Conservation (phyloP, 92 coral and sea anemone genomes). For the Porites divaricata region DNA sequence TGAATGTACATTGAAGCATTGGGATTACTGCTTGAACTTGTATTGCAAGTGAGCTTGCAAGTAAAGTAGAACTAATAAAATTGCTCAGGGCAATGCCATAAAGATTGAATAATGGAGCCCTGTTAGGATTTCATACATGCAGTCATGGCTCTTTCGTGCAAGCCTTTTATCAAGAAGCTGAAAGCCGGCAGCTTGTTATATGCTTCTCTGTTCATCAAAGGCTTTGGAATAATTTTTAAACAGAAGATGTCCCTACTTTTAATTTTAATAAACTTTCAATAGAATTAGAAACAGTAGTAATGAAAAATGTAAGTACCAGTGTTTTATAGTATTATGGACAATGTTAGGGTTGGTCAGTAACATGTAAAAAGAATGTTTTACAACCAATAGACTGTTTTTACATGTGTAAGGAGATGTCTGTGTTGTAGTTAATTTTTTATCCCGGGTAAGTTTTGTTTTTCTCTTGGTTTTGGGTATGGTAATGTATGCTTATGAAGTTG, state of each 20-base stretch:
- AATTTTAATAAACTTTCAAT: neutral
- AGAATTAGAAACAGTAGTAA: neutral
- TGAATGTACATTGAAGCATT: neutral
- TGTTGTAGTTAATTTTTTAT: too few species aligned
- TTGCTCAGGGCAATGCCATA: neutral
- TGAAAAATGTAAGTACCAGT: too few species aligned
- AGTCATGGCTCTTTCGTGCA: neutral
- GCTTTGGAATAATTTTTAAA: neutral
- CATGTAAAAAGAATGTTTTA: too few species aligned
- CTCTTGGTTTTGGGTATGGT: too few species aligned
- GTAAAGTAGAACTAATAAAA: too few species aligned
- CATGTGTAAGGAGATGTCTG: too few species aligned
- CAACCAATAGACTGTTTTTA: too few species aligned
- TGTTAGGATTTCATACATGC: neutral
- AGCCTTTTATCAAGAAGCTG: too few species aligned
- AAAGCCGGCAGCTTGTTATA: neutral
- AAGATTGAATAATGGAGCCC: neutral
- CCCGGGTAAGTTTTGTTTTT: too few species aligned
- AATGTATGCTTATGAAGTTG: too few species aligned
- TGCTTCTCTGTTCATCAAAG: neutral
- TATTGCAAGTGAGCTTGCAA: neutral
- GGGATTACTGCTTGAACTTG: neutral
- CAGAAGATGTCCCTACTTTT: neutral
- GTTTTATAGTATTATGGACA: too few species aligned
- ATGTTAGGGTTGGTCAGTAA: too few species aligned